Conservation (phyloP, 2,113 vertebrate species). For the Hippocampus barbouri region DNA sequence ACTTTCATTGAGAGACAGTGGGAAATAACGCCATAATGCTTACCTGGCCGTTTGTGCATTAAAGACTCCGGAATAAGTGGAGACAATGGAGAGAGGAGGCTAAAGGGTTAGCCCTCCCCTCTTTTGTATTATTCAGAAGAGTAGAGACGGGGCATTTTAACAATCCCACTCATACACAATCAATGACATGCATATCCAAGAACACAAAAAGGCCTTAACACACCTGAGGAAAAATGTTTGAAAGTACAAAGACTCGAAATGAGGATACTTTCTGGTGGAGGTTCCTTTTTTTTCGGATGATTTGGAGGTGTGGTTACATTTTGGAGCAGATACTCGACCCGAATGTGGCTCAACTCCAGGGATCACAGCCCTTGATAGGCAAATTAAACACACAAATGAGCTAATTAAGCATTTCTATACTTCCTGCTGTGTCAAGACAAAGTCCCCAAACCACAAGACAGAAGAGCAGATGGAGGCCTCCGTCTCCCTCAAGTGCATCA, state of each 20-base stretch:
- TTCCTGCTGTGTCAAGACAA: conserved; percentile 42
- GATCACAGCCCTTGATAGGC: conserved; percentile 47
- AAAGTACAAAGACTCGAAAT: conserved; percentile 57
- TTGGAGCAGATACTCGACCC: conserved; percentile 18
- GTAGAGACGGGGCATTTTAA: conserved; percentile 30
- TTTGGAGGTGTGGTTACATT: conserved; percentile 7
- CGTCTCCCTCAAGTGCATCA: conserved; percentile 53
- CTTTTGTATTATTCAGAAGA: conserved; percentile 67
- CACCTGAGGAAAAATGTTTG: conserved; percentile 46
- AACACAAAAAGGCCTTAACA: conserved; percentile 25
- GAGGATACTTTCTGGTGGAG: conserved; percentile 51
- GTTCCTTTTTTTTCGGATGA: conserved; percentile 53
- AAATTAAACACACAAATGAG: conserved; percentile 58
- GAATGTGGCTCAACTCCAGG: conserved; percentile 52
- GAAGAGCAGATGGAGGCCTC: conserved; percentile 55
- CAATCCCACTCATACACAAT: conserved; percentile 2
- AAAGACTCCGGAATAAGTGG: conserved; percentile 20
- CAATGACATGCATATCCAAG: conserved; percentile 8
- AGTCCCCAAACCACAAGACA: conserved; percentile 35
- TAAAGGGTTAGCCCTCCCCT: conserved; percentile 47
- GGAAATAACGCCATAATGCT: conserved; percentile 46
- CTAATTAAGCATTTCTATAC: conserved; percentile 54
- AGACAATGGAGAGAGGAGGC: conserved; percentile 25
- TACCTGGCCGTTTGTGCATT: conserved; percentile 32
- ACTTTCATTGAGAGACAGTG: conserved; percentile 38